Percentiles rank a stretch among this genome's conserved stretches.
These are phyloP conservation scores for Aleiodes sp. DNA, from an alignment of 1,140 invertebrate species.

Conservation along the genomic window DNA sequence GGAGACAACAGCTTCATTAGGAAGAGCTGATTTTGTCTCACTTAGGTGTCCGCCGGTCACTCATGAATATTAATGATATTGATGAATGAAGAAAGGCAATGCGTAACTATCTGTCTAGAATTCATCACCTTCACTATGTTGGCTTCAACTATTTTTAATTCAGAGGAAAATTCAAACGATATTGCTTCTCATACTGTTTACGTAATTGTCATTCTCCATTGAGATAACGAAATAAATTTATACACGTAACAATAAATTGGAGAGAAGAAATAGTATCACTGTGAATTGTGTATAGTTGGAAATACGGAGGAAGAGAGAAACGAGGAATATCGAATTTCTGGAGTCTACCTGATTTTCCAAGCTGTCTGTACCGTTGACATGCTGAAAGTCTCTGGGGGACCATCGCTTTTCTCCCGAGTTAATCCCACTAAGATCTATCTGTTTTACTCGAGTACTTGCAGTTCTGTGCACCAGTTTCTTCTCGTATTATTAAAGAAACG, in stretches of 20 bases:
- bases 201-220: too few relatives aligned
- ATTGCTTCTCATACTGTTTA: too few relatives aligned
- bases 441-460: slow-evolving; percentile 35
- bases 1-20: slow-evolving; percentile 65
- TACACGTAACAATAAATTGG: too few relatives aligned
- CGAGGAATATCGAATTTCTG: slow-evolving; percentile 31
- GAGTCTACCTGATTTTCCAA: slow-evolving; percentile 24
- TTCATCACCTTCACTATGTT: neutral
- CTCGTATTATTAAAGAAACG: neutral
- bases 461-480: neutral
- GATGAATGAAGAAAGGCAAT: slow-evolving; percentile 7
- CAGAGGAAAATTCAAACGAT: too few relatives aligned
- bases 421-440: slow-evolving; percentile 45
- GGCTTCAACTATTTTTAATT: too few relatives aligned
- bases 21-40: slow-evolving; percentile 55
- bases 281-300: too few relatives aligned
- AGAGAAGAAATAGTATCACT: too few relatives aligned
- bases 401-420: slow-evolving; percentile 34
- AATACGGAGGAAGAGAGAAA: neutral
- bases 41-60: slow-evolving; percentile 45
- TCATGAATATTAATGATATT: slow-evolving; percentile 56
- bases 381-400: slow-evolving; percentile 21
- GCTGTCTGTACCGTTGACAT: slow-evolving; percentile 27
- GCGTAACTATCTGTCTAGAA: neutral
- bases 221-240: too few relatives aligned